Conservation (phyloP, 2,797 vertebrate genomes). For the Amblyopsis hoosieri region DNA sequence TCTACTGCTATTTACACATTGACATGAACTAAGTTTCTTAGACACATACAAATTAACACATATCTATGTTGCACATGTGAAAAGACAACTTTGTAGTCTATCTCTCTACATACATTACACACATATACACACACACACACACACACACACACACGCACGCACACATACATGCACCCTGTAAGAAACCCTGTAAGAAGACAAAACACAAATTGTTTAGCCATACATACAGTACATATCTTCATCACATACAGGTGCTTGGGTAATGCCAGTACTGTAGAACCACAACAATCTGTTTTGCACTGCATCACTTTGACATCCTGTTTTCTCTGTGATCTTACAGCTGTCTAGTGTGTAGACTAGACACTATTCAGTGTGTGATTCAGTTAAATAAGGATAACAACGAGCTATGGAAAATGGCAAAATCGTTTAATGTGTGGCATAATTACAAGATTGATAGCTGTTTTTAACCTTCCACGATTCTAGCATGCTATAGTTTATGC, state of each 20-base stretch:
- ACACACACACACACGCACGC: slow-evolving; percentile 20
- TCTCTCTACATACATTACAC: too few species aligned
- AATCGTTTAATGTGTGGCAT: too few species aligned
- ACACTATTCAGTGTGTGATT: too few species aligned
- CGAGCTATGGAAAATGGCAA: too few species aligned
- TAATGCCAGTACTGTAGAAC: slow-evolving; percentile 28
- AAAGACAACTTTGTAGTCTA: too few species aligned
- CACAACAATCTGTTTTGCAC: slow-evolving; percentile 45
- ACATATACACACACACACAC: slow-evolving; percentile 3
- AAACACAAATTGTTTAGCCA: slow-evolving; percentile 43
- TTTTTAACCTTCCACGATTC: too few species aligned
- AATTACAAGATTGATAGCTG: too few species aligned
- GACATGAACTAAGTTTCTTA: background rate
- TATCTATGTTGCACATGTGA: too few species aligned
- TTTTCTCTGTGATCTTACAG: slow-evolving; percentile 19
- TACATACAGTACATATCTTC: slow-evolving; percentile 18
- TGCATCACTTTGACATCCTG: slow-evolving; percentile 15
- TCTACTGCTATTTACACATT: background rate
- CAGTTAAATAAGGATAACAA: too few species aligned
- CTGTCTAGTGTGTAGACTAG: slow-evolving; percentile 10
- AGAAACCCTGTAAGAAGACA: slow-evolving; percentile 63
- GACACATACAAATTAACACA: too few species aligned
- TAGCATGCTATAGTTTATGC: too few species aligned
- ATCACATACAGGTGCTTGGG: slow-evolving; percentile 51
- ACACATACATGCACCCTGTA: slow-evolving; percentile 28